A percentile compares a stretch with the other conserved stretches of the same genome.
These are phyloP conservation scores for Morpho achilles DNA, from an alignment of 2,888 invertebrate species.

Conservation along the genomic window DNA sequence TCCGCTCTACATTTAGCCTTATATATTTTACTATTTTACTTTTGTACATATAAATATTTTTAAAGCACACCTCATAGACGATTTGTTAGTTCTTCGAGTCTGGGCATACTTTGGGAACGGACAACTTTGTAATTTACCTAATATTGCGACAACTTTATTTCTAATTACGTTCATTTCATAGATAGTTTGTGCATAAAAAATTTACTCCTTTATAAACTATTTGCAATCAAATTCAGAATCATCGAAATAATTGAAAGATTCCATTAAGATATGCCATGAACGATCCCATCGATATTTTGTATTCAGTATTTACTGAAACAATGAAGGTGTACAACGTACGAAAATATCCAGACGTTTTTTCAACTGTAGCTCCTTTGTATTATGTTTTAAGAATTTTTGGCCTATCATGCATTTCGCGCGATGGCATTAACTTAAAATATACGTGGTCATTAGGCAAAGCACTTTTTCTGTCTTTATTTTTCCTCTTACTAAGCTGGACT, in stretches of 20 bases:
- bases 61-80: too few species aligned
- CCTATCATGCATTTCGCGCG: background rate
- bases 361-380: background rate
- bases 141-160: too few species aligned
- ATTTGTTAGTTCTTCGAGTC: too few species aligned
- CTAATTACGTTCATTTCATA: too few species aligned
- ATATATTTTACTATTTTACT: too few species aligned
- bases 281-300: background rate
- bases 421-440: conserved; percentile 1
- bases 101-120: too few species aligned
- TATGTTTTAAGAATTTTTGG: background rate
- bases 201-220: too few species aligned
- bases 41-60: too few species aligned
- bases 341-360: conserved; percentile 1
- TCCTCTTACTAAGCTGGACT: background rate
- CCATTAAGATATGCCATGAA: background rate
- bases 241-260: conserved; percentile 3
- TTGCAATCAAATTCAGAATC: background rate
- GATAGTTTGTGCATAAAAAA: too few species aligned
- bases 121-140: too few species aligned
- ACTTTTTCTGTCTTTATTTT: background rate
- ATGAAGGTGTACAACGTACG: conserved; percentile 1
- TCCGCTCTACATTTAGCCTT: too few species aligned
- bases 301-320: background rate
- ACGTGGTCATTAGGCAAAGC: conserved; percentile 3